Percentiles rank a stretch among this genome's conserved stretches.
Evolutionary conservation across 2,797 vertebrate species (phyloP).

Genomic region (Hemibagrus guttatus): DNA sequence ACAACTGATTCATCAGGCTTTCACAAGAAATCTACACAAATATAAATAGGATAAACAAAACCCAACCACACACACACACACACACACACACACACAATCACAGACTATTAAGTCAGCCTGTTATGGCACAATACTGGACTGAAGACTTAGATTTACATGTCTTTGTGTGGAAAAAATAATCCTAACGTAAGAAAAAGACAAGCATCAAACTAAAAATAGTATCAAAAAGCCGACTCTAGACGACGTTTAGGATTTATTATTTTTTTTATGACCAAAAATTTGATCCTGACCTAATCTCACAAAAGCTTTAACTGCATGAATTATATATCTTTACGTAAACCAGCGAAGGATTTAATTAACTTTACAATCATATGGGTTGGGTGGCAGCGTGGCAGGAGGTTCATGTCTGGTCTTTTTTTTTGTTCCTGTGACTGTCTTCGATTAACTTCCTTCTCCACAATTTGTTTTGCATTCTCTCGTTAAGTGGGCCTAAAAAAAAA

Average conservation of each 20-base stretch:
- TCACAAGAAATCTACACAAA: conserved; percentile 1
- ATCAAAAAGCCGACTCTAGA: too few species aligned
- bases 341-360: conserved; percentile 10
- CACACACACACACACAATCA: not conserved
- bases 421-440: conserved; percentile 22
- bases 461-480: conserved; percentile 43
- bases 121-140: conserved; percentile 15
- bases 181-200: not conserved
- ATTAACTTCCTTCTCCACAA: conserved; percentile 37
- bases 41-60: conserved; percentile 4
- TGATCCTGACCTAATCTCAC: not conserved
- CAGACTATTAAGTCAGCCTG: not conserved
- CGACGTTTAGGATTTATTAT: too few species aligned
- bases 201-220: not conserved
- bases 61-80: not conserved
- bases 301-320: not conserved
- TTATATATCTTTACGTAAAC: conserved; percentile 1
- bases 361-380: conserved; percentile 5
- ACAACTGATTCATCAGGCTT: conserved; percentile 33
- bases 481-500: conserved; percentile 45
- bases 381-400: not conserved
- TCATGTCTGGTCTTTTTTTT: conserved; percentile 7
- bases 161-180: not conserved
- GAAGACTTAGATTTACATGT: not conserved
- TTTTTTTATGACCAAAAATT: too few species aligned